A percentile compares a stretch with the other conserved stretches of the same genome.
Evolutionary conservation across 2,113 vertebrate species (phyloP).

Genomic region (Leptobrachium leishanense): DNA sequence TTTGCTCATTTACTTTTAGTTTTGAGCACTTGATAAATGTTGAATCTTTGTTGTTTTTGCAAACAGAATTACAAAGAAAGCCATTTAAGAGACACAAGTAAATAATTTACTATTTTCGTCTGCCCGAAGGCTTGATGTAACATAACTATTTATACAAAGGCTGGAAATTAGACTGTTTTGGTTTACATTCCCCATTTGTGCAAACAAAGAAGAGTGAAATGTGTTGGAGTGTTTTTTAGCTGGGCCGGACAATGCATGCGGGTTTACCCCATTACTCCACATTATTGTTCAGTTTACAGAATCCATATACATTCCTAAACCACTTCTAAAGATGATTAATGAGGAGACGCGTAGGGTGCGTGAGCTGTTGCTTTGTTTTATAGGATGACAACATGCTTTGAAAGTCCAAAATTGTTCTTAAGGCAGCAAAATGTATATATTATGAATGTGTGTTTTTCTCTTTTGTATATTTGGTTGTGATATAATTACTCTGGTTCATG

Average conservation of each 20-base stretch:
- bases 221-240: background rate
- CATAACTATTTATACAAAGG: conserved; percentile 38
- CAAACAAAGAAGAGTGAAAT: conserved; percentile 24
- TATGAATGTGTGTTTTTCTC: too few species aligned
- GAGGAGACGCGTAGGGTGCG: background rate
- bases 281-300: background rate
- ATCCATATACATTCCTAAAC: background rate
- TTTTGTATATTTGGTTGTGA: too few species aligned
- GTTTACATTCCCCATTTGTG: conserved; percentile 19
- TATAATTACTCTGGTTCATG: too few species aligned
- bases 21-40: conserved; percentile 30
- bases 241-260: background rate
- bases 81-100: conserved; percentile 32
- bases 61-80: conserved; percentile 18
- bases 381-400: background rate
- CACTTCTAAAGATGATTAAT: conserved; percentile 3
- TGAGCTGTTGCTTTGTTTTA: conserved; percentile 4
- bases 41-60: background rate
- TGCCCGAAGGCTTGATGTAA: conserved; percentile 27
- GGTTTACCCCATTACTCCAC: background rate
- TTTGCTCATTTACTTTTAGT: background rate
- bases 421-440: background rate
- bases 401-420: background rate
- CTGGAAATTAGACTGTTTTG: conserved; percentile 27
- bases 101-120: conserved; percentile 42